Evolutionary conservation across 2,113 vertebrate species (phyloP).

Genomic region (Cheirogaleus medius): DNA sequence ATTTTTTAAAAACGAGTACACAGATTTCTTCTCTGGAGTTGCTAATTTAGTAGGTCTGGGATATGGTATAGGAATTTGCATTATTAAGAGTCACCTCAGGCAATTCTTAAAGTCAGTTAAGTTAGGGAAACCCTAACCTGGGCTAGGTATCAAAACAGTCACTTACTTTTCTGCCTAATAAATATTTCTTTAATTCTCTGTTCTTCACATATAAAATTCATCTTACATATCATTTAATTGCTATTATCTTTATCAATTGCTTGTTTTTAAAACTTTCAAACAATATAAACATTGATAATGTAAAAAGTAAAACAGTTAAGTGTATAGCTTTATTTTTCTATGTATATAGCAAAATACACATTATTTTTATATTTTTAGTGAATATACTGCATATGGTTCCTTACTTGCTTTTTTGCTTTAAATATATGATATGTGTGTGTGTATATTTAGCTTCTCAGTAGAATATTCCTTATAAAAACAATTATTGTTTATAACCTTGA

Average conservation of each 20-base stretch:
- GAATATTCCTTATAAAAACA: background rate
- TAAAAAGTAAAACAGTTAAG: background rate
- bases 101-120: background rate
- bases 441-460: background rate
- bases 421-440: background rate
- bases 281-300: background rate
- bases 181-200: background rate
- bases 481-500: background rate
- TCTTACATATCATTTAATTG: background rate
- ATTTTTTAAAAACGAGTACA: background rate
- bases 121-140: background rate
- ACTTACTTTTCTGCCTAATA: background rate
- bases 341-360: background rate
- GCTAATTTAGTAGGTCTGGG: background rate
- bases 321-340: background rate
- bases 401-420: background rate
- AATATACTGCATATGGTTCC: background rate
- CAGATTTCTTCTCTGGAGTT: background rate
- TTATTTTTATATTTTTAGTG: background rate
- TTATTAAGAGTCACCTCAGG: background rate
- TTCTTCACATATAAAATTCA: background rate
- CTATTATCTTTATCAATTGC: background rate
- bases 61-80: background rate
- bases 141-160: background rate
- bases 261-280: background rate